Conservation (phyloP, 2,797 vertebrate species). For the Parauchenoglanis ngamensis region DNA sequence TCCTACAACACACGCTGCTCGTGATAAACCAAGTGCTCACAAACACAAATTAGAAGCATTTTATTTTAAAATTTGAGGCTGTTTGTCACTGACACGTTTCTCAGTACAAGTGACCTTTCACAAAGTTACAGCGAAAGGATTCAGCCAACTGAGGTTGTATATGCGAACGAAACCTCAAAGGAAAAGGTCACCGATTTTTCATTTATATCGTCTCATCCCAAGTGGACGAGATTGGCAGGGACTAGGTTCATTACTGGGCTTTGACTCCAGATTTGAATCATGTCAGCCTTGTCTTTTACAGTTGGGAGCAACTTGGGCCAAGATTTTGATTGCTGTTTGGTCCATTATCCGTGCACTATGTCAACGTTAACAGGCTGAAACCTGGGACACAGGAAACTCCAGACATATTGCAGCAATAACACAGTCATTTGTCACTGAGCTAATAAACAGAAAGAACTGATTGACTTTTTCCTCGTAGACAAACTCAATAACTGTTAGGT, state of each 20-base stretch:
- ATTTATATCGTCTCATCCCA: constrained; percentile 1
- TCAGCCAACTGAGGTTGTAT: neutral
- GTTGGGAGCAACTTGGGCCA: neutral
- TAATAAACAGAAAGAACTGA: constrained; percentile 14
- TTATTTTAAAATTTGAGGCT: neutral
- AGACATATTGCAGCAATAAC: constrained; percentile 21
- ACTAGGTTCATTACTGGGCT: neutral
- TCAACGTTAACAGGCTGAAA: constrained; percentile 21
- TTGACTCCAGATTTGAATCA: constrained; percentile 1
- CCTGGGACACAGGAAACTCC: constrained; percentile 14
- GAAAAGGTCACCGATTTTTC: neutral
- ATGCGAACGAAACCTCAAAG: neutral
- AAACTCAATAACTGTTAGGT: neutral
- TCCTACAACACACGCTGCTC: neutral
- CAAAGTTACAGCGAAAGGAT: neutral
- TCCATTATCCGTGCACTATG: neutral
- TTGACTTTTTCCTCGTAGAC: neutral
- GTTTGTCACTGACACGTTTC: neutral
- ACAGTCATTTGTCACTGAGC: constrained; percentile 6
- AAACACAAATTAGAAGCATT: neutral
- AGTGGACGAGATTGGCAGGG: constrained; percentile 6
- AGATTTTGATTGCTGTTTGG: constrained; percentile 23
- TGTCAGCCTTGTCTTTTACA: constrained; percentile 7
- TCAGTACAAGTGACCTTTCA: neutral
- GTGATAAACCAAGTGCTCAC: neutral